Evolutionary conservation across 2,113 vertebrate genomes (phyloP).

Genomic region (Origma solitaria): DNA sequence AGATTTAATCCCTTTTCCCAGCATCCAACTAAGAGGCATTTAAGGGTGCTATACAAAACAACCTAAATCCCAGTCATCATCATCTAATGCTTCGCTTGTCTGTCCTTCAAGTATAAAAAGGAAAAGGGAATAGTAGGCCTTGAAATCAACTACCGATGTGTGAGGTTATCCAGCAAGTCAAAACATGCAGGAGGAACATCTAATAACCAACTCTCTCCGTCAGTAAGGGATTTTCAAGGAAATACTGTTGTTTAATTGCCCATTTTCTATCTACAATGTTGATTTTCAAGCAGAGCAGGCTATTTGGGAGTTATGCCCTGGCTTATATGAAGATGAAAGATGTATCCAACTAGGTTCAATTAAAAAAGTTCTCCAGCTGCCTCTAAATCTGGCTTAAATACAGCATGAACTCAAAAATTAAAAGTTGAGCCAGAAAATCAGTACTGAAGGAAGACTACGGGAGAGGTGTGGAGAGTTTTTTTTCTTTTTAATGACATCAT

Average conservation of each 20-base stretch:
- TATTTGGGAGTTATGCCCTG: neutral
- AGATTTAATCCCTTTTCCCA: neutral
- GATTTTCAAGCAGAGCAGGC: neutral
- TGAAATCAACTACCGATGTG: neutral
- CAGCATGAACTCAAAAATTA: neutral
- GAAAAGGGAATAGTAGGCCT: neutral
- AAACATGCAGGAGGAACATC: slow-evolving; percentile 13
- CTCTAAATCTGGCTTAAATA: slow-evolving; percentile 1
- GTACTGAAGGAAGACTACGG: neutral
- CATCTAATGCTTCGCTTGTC: neutral
- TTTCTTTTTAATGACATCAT: neutral
- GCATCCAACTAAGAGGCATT: neutral
- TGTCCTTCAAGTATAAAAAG: neutral
- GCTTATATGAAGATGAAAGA: neutral
- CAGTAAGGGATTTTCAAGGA: neutral
- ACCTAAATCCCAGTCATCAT: neutral
- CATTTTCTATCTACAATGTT: neutral
- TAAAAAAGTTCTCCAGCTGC: neutral
- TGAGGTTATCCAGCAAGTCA: neutral
- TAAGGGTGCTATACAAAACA: neutral
- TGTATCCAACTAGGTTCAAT: neutral
- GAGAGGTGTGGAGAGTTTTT: neutral
- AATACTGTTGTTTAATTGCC: neutral
- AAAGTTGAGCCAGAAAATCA: neutral
- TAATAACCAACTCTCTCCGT: neutral